phyloP scores from a whole-genome alignment of 2,113 vertebrate genomes.

The Tauraco erythrolophus region DNA sequence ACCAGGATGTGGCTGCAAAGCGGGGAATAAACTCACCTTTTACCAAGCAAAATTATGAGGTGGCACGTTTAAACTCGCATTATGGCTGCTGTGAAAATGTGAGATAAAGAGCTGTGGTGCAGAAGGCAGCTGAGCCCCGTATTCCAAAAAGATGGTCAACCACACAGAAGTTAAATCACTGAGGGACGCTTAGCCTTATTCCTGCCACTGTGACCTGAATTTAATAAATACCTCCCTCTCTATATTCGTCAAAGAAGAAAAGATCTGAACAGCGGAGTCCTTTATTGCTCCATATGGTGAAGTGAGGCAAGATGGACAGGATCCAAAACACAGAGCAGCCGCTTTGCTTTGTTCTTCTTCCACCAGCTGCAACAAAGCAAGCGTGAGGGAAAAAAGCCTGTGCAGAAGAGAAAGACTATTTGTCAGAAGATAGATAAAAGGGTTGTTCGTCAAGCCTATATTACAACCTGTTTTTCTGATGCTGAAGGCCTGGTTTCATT shows the following conservation, averaged over 20 bases:
- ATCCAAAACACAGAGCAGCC: neutral
- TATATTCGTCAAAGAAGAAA: neutral
- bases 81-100: neutral
- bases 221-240: neutral
- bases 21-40: neutral
- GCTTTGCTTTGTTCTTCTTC: neutral
- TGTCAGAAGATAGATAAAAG: neutral
- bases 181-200: neutral
- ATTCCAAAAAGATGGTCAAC: neutral
- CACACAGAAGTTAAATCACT: neutral
- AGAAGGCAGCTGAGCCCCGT: neutral
- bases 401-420: neutral
- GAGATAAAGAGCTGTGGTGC: neutral
- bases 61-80: neutral
- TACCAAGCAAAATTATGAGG: neutral
- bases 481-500: neutral
- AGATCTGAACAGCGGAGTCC: neutral
- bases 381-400: neutral
- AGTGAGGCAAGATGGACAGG: neutral
- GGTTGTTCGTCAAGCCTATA: neutral
- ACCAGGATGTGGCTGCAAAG: neutral
- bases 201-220: neutral
- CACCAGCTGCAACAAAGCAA: neutral
- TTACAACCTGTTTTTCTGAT: neutral
- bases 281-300: slow-evolving; percentile 15